These are phyloP conservation scores for Leucophenga maculata DNA, from an alignment of 2,888 invertebrate species.

Conservation along the genomic window DNA sequence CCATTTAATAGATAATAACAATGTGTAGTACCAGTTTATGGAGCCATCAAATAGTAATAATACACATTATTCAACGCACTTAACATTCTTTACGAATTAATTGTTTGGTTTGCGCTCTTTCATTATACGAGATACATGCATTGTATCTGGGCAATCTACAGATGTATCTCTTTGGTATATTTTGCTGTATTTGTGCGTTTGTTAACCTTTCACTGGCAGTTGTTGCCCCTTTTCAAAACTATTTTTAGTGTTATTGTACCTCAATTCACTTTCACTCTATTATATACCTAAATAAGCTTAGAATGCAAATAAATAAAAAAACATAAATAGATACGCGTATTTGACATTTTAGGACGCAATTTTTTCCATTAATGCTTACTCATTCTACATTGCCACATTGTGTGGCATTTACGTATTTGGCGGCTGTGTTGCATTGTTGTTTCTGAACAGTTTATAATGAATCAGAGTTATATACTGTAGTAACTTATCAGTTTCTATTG, in stretches of 20 bases:
- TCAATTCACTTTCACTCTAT: neutral
- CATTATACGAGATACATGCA: too few species aligned
- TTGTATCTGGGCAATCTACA: too few species aligned
- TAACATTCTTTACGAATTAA: too few species aligned
- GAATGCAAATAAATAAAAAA: constrained; percentile 12
- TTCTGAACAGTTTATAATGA: neutral
- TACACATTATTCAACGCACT: too few species aligned
- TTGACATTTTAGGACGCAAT: neutral
- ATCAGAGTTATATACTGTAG: neutral
- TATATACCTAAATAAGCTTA: constrained; percentile 10
- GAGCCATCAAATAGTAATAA: too few species aligned
- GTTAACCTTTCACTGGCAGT: neutral
- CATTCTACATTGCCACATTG: too few species aligned
- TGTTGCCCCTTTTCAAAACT: neutral
- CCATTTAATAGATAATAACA: too few species aligned
- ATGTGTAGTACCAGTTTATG: too few species aligned
- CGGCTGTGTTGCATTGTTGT: neutral
- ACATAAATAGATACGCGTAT: constrained; percentile 8
- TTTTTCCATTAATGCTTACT: too few species aligned
- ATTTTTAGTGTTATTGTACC: constrained; percentile 10
- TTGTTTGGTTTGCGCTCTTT: too few species aligned
- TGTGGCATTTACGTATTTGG: neutral
- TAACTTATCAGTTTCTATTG: neutral
- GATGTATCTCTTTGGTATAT: too few species aligned
- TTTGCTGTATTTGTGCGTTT: neutral